Evolutionary conservation across 37 sponge, comb jelly and placozoan genomes (phyloP), one percentile per base, ranked within the genome.

Genomic region (Hormiphora californensis): DNA sequence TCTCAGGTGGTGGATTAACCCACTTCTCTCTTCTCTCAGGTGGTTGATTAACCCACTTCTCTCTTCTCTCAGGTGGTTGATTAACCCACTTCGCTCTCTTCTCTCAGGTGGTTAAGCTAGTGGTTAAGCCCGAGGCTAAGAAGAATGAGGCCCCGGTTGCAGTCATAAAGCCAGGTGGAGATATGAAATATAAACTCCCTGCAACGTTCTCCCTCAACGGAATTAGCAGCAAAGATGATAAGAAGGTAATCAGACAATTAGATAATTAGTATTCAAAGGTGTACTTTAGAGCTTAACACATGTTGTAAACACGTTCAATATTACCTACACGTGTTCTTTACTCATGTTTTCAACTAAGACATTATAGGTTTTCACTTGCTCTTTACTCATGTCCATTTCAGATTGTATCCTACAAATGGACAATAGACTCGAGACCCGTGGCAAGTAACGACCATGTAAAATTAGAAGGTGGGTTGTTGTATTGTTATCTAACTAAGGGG

Each of bases 1-100:
- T 40, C 43, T n/a, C 81, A 73, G 81, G 81, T 73, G 7, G 81
- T 73, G n/a, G n/a, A n/a, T n/a, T n/a, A n/a, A n/a, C n/a, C n/a
- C n/a, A n/a, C n/a, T n/a, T n/a, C n/a, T n/a, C n/a, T n/a, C n/a
- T n/a, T n/a, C n/a, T n/a, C n/a, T n/a, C n/a, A n/a, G n/a, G n/a
- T n/a, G n/a, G n/a, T n/a, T n/a, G n/a, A n/a, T n/a, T n/a, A n/a
- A n/a, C n/a, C n/a, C n/a, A n/a, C n/a, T 17, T 9, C 15, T 49
- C 15, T 49, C 53, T 17, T 17, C 15, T 49, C 15, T 17, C 9
- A 9, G 15, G 53, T 49, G 9, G 9, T 15, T 49, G 12, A 49
- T 17, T 49, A 15, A 49, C 15, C 15, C 9, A 49, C 53, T 49
- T 17, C 53, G 9, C 12, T 17, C 15, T 49, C 27, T 46, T 0